Conservation (phyloP, 2,797 vertebrate genomes). For the Sardinella longiceps region DNA sequence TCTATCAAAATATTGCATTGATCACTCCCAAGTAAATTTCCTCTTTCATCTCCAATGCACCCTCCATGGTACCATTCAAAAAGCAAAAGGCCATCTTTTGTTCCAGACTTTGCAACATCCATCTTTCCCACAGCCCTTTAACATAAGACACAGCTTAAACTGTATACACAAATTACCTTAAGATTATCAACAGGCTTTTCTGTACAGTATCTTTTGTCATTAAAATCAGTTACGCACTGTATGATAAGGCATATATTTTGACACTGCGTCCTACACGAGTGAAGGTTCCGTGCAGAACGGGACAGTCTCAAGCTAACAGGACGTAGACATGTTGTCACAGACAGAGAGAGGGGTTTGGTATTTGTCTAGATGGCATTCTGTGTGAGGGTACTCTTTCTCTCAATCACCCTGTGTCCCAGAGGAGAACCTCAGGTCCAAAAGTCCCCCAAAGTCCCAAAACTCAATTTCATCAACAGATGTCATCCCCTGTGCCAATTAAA, state of each 20-base stretch:
- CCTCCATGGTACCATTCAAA: background rate
- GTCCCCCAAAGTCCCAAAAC: background rate
- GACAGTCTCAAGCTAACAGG: slow-evolving; percentile 62
- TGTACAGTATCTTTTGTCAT: slow-evolving; percentile 67
- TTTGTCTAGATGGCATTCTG: slow-evolving; percentile 14
- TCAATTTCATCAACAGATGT: slow-evolving; percentile 10
- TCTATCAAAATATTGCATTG: slow-evolving; percentile 34
- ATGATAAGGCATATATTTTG: slow-evolving; percentile 72
- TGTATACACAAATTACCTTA: slow-evolving; percentile 65
- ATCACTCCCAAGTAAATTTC: background rate
- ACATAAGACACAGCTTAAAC: slow-evolving; percentile 60
- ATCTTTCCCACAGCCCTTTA: slow-evolving; percentile 71
- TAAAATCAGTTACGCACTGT: slow-evolving; percentile 53
- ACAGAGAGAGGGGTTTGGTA: slow-evolving; percentile 10
- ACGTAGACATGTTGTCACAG: slow-evolving; percentile 30
- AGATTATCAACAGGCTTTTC: slow-evolving; percentile 61
- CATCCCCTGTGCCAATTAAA: slow-evolving; percentile 13
- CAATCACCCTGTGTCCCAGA: background rate
- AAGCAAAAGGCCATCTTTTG: slow-evolving; percentile 18
- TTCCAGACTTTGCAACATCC: slow-evolving; percentile 13
- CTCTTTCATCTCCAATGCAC: slow-evolving; percentile 27
- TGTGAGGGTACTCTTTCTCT: background rate
- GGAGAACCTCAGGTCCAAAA: background rate
- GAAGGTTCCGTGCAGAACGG: slow-evolving; percentile 69
- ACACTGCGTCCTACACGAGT: slow-evolving; percentile 58